phyloP scores from a whole-genome alignment of 37 sponge, comb jelly and placozoan species.

The Cliona cf. orientalis region DNA sequence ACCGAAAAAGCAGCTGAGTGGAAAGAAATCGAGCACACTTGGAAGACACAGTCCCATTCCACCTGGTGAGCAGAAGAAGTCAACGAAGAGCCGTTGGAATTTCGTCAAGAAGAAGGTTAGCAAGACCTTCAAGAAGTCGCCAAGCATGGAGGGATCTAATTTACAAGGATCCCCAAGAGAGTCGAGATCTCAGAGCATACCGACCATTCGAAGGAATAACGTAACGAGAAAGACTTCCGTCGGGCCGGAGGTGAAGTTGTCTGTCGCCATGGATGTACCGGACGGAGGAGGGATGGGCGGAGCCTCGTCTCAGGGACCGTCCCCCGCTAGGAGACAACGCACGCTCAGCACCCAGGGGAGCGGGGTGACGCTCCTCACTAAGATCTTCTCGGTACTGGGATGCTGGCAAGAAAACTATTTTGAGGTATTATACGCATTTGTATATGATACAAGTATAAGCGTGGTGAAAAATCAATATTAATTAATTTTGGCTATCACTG shows the following conservation, averaged over 20 bases:
- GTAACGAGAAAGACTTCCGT: not conserved
- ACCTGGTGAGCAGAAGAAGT: not conserved
- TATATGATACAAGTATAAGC: not conserved
- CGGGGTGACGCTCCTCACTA: slow-evolving; percentile 26
- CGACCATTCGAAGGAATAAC: not conserved
- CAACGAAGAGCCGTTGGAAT: slow-evolving; percentile 5
- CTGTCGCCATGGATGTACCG: not conserved
- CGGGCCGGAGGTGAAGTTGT: not conserved
- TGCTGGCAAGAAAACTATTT: slow-evolving; percentile 54
- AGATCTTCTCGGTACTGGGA: slow-evolving; percentile 52
- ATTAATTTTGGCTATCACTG: not conserved
- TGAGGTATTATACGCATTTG: slow-evolving; percentile 47
- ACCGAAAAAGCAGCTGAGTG: not conserved
- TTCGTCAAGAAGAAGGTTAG: not conserved
- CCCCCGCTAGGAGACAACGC: not conserved
- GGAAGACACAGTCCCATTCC: slow-evolving; percentile 1
- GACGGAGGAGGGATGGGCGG: slow-evolving; percentile 2
- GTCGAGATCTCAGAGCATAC: slow-evolving; percentile 5
- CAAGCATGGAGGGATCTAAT: slow-evolving; percentile 8
- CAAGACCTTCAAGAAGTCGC: not conserved
- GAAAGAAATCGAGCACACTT: not conserved
- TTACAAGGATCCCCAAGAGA: not conserved
- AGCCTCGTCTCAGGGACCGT: too few relatives aligned
- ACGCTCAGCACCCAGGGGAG: not conserved
- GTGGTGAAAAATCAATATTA: not conserved